Evolutionary conservation across 1,140 invertebrate species (phyloP).

Genomic region (Oedothorax gibbosus): DNA sequence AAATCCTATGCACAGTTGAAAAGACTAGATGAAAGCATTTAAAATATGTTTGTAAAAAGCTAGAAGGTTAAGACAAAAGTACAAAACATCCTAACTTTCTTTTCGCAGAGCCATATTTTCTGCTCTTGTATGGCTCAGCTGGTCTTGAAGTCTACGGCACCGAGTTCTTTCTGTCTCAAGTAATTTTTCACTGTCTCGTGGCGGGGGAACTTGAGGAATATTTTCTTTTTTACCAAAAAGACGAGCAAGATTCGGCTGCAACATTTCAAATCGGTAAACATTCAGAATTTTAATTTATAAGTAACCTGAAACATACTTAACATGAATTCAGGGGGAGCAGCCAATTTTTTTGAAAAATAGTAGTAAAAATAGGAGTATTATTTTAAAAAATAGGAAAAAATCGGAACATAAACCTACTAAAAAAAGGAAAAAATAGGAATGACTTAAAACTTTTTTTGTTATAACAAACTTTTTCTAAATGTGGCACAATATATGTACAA

Average conservation of each 20-base stretch:
- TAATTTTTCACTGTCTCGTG: constrained; percentile 71
- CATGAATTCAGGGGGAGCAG: neutral
- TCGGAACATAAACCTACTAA: no score
- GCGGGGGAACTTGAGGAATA: constrained; percentile 66
- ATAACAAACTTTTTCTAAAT: no score
- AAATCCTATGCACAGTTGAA: neutral
- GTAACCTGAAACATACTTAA: neutral
- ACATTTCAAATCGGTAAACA: neutral
- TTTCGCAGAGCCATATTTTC: constrained; percentile 63
- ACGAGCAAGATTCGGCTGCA: constrained; percentile 27
- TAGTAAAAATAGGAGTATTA: no score
- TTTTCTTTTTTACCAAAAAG: constrained; percentile 70
- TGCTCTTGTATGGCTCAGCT: constrained; percentile 70
- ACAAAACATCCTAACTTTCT: constrained; percentile 39
- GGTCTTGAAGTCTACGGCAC: constrained; percentile 72
- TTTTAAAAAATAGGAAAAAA: no score
- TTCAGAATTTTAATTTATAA: neutral
- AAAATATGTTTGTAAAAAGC: neutral
- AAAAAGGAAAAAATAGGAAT: no score
- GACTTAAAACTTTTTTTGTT: no score
- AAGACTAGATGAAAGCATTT: no score
- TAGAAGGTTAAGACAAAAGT: no score
- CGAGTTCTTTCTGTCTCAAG: constrained; percentile 71
- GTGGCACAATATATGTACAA: no score
- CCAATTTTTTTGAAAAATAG: neutral